phyloP scores from a whole-genome alignment of 1,140 invertebrate genomes.

The Phocides pigmalion region DNA sequence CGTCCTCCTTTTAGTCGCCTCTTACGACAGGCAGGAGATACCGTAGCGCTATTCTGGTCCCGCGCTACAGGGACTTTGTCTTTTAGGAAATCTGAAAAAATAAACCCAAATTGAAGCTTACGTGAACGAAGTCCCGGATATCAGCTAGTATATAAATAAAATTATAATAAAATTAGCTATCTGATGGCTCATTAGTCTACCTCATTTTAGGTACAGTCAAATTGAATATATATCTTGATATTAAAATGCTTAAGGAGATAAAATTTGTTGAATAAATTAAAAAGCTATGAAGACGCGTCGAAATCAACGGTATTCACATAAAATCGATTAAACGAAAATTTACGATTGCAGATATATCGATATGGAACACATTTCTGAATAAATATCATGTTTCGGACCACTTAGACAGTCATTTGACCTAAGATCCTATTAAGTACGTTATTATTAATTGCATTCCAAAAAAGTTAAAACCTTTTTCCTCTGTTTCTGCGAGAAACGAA shows the following conservation, averaged over 20 bases:
- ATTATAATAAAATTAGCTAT: no score
- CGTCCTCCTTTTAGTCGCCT: no score
- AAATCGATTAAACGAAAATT: constrained; percentile 29
- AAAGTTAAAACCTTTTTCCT: background rate
- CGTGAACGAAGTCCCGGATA: no score
- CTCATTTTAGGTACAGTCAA: background rate
- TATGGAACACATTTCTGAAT: constrained; percentile 28
- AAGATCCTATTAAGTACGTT: constrained; percentile 27
- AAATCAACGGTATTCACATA: constrained; percentile 21
- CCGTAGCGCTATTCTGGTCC: no score
- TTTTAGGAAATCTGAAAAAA: no score
- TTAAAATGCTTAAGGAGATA: background rate
- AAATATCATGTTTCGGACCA: constrained; percentile 22
- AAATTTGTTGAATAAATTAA: constrained; percentile 21
- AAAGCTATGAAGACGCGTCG: background rate
- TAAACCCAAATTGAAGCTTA: no score
- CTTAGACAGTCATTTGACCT: constrained; percentile 23
- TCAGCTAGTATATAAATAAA: no score
- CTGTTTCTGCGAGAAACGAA: background rate
- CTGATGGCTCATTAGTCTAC: no score
- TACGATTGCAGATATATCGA: constrained; percentile 23
- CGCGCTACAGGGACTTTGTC: no score
- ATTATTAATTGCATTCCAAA: constrained; percentile 26
- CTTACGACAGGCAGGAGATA: no score
- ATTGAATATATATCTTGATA: background rate